These are phyloP conservation scores for Notothenia rossii DNA, from an alignment of 2,113 vertebrate genomes.

Conservation along the genomic window DNA sequence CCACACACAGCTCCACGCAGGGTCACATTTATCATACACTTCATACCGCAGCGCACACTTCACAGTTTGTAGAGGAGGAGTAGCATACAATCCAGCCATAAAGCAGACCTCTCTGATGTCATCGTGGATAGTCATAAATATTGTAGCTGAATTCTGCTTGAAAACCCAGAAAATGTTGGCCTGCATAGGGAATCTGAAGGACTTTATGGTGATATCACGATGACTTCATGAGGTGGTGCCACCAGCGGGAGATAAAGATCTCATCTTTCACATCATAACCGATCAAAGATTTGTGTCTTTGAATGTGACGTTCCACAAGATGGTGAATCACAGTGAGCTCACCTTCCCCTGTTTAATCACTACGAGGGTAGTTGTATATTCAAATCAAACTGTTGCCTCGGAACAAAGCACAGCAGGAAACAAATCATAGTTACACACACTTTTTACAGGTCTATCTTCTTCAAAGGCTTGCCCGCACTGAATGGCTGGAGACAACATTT, in stretches of 20 bases:
- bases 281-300: constrained; percentile 28
- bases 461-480: constrained; percentile 30
- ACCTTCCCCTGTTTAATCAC: constrained; percentile 24
- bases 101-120: constrained; percentile 48
- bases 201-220: constrained; percentile 15
- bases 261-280: constrained; percentile 26
- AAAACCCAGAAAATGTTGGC: neutral
- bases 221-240: constrained; percentile 27
- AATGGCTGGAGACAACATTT: constrained; percentile 27
- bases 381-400: constrained; percentile 32
- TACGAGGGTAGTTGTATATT: constrained; percentile 7
- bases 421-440: neutral
- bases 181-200: neutral
- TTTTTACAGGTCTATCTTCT: neutral
- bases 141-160: neutral
- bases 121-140: constrained; percentile 17
- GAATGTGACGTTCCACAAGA: neutral
- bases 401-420: constrained; percentile 23
- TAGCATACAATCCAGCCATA: constrained; percentile 42
- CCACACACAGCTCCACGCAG: constrained; percentile 45
- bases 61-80: constrained; percentile 31
- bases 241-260: constrained; percentile 32
- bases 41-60: constrained; percentile 28
- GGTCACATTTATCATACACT: constrained; percentile 43
- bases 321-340: constrained; percentile 9